Base-by-base conservation (phyloP, 35 echinoderm and acorn worm genomes). In the Apostichopus parvimensis region DNA sequence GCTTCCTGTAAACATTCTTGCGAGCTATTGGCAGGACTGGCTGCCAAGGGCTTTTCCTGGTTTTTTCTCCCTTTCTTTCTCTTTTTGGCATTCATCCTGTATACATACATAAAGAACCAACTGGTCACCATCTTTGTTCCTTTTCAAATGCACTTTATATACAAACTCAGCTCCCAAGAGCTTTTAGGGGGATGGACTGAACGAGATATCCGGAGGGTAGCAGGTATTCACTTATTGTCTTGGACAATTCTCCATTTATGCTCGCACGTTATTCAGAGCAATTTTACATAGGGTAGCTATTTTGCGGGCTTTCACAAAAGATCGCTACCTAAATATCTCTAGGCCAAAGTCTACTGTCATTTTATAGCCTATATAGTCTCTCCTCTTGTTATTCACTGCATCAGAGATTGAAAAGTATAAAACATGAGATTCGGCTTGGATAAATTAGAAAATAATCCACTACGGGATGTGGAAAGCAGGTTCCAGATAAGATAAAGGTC, bases 211-310 rank as follows among this genome's bases (percentile, higher is more conserved):
- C 79, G 14, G 79, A 45, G 79, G 79, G 79, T 9, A 54, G 17
- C 45, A 17, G 54, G 79, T 56, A 82, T 82, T 82, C 79, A 82
- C 79, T 17, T 45, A 45, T 20, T 55, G 45, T 13, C 53, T 11
- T 28, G 45, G 55, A 82, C 45, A n/a, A 82, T 56, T 82, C 17
- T 20, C 53, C 79, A 82, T 17, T 56, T 34, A 17, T 55, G 8
- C 13, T 68, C 64, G 6, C 34, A 45, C 54, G 79, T 17, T 55
- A 53, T 82, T 82, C 79, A 82, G 34, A 82, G 53, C 79, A 82
- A 82, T 82, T 82, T 82, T 34, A 82, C 79, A 82, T 56, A 82
- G 79, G 79, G 54, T 53, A 82, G 79, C 79, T 82, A 68, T 68
- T 68, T 56, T 45, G 54, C 45, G n/a, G n/a, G 55, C 34, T 45